A percentile compares a stretch with the other conserved stretches of the same genome.
These are phyloP conservation scores for Microctonus hyperodae DNA, from an alignment of 2,888 invertebrate species.

Conservation along the genomic window DNA sequence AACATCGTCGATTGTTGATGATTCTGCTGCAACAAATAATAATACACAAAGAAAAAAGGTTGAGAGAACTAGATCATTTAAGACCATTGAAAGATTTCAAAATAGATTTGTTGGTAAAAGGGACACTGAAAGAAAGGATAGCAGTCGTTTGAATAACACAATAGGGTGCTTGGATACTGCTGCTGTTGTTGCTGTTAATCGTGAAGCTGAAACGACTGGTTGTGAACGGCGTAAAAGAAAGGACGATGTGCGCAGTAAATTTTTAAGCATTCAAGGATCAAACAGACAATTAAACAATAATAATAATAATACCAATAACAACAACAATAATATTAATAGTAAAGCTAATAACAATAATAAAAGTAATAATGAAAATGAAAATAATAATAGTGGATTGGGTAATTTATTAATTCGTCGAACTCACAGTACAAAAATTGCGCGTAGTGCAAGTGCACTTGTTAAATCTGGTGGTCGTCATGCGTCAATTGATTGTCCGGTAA, in stretches of 20 bases:
- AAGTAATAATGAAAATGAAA: conserved; percentile 63
- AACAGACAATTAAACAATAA: conserved; percentile 8
- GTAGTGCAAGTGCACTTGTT: conserved; percentile 66
- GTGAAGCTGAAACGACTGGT: conserved; percentile 9
- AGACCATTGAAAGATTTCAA: conserved; percentile 60
- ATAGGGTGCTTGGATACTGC: conserved; percentile 46
- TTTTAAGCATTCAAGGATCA: conserved; percentile 13
- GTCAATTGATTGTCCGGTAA: conserved; percentile 42
- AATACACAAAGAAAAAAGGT: conserved; percentile 51
- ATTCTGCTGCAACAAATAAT: not conserved
- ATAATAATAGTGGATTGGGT: conserved; percentile 61
- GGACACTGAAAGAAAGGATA: conserved; percentile 43
- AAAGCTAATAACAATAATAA: not conserved
- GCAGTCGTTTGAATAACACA: conserved; percentile 47
- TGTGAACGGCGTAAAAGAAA: conserved; percentile 4
- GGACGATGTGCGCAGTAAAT: conserved; percentile 13
- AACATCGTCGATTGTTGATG: not conserved
- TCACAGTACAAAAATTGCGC: conserved; percentile 75
- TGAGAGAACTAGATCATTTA: conserved; percentile 60
- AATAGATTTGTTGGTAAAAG: conserved; percentile 56
- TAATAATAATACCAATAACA: conserved; percentile 6
- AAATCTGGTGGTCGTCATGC: conserved; percentile 49
- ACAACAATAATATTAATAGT: not conserved
- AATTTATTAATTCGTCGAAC: conserved; percentile 71
- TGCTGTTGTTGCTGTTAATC: not conserved